Evolutionary conservation across 2,888 invertebrate genomes (phyloP).

Genomic region (Hermodice carunculata): DNA sequence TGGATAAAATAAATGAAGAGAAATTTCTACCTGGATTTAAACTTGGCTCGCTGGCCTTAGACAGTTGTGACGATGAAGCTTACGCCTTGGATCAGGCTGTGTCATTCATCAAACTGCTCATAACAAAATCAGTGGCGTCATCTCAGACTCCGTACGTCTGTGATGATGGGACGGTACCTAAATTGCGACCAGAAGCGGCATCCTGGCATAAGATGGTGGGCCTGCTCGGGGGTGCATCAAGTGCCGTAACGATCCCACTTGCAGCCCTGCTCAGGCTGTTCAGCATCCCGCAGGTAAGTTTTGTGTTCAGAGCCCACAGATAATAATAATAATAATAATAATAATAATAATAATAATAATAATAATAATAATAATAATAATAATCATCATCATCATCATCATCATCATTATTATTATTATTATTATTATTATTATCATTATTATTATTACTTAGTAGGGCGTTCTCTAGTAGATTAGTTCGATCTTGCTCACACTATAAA

Average conservation of each 20-base stretch:
- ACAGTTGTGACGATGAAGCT: constrained; percentile 78
- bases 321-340: not conserved
- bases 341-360: too few relatives aligned
- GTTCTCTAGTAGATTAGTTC: too few relatives aligned
- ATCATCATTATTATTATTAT: too few relatives aligned
- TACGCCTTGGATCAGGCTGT: constrained; percentile 80
- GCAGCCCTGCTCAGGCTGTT: constrained; percentile 73
- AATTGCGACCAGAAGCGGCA: not conserved
- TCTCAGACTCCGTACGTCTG: too few relatives aligned
- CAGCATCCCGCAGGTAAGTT: constrained; percentile 71
- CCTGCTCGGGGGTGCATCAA: constrained; percentile 73
- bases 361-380: too few relatives aligned
- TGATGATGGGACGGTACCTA: constrained; percentile 4
- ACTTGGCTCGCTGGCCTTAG: constrained; percentile 76
- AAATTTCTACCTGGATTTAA: constrained; percentile 75
- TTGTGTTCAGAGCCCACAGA: not conserved
- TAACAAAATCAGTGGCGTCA: constrained; percentile 4
- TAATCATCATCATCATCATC: too few relatives aligned
- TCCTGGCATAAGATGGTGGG: constrained; percentile 71
- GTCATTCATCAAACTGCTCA: constrained; percentile 13
- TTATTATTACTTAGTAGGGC: too few relatives aligned
- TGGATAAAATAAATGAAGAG: constrained; percentile 77
- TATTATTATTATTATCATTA: too few relatives aligned
- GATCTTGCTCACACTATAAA: too few relatives aligned
- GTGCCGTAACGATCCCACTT: constrained; percentile 73